phyloP scores from a whole-genome alignment of 1,140 invertebrate species.

The Drosophila lowei region DNA sequence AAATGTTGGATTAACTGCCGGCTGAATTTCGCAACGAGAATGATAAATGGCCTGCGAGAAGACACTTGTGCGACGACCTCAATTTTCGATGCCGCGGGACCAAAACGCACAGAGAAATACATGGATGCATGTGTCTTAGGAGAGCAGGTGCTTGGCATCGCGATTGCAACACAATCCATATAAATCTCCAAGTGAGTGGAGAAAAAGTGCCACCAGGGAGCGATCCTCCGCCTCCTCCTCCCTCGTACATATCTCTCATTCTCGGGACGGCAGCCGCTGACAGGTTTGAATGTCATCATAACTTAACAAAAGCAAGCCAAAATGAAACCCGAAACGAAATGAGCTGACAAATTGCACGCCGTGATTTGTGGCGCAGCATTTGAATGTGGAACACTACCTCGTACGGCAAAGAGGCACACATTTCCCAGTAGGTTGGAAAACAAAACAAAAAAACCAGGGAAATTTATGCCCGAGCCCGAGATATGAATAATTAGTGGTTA shows the following conservation, averaged over 20 bases:
- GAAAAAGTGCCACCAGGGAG: conserved; percentile 29
- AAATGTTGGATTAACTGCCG: conserved; percentile 16
- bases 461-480: conserved; percentile 14
- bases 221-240: neutral
- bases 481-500: neutral
- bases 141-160: conserved; percentile 59
- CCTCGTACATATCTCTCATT: conserved; percentile 13
- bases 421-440: conserved; percentile 21
- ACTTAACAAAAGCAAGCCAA: conserved; percentile 54
- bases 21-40: conserved; percentile 63
- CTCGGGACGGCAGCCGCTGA: conserved; percentile 43
- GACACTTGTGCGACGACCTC: conserved; percentile 40
- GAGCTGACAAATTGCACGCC: conserved; percentile 73
- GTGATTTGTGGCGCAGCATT: conserved; percentile 64
- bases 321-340: conserved; percentile 60
- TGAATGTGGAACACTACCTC: conserved; percentile 47
- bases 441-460: conserved; percentile 15
- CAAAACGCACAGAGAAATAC: conserved; percentile 9
- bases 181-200: conserved; percentile 62
- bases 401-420: conserved; percentile 22
- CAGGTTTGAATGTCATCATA: conserved; percentile 77
- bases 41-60: conserved; percentile 59
- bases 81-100: conserved; percentile 27
- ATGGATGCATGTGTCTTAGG: conserved; percentile 7
- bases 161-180: conserved; percentile 68